Evolutionary conservation across 2,888 invertebrate species (phyloP).

Genomic region (Caenorhabditis japonica): DNA sequence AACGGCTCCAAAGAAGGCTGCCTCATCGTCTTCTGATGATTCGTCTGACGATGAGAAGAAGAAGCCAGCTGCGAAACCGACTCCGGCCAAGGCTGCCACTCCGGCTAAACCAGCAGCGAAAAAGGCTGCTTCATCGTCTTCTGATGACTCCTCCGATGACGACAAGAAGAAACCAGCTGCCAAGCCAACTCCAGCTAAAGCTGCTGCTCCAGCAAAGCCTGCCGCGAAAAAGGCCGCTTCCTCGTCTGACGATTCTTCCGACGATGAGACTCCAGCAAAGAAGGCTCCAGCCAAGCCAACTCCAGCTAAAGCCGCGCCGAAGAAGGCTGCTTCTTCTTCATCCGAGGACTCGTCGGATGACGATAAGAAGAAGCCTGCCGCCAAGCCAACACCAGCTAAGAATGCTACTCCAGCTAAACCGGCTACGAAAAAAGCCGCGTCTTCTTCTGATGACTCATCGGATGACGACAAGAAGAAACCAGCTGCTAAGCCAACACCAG

Average conservation of each 20-base stretch:
- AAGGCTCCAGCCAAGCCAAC: conserved; percentile 14
- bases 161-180: conserved; percentile 34
- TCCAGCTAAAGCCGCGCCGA: conserved; percentile 33
- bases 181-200: conserved; percentile 32
- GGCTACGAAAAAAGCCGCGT: background rate
- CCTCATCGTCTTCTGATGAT: conserved; percentile 9
- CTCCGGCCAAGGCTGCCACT: too few relatives aligned
- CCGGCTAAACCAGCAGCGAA: conserved; percentile 32
- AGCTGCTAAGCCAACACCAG: conserved; percentile 33
- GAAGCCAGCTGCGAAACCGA: conserved; percentile 17
- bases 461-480: conserved; percentile 47
- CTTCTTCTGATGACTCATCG: conserved; percentile 7
- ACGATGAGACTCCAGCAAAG: conserved; percentile 53
- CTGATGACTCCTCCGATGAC: conserved; percentile 48
- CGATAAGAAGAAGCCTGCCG: conserved; percentile 28
- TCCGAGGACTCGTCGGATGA: conserved; percentile 49
- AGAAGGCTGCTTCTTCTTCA: conserved; percentile 54
- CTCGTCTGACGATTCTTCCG: conserved; percentile 35
- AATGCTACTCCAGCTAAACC: conserved; percentile 5
- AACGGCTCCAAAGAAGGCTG: conserved; percentile 34
- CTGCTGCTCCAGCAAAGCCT: conserved; percentile 32
- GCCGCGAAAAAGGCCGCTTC: conserved; percentile 44
- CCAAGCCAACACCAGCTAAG: conserved; percentile 13
- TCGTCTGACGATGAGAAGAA: conserved; percentile 52
- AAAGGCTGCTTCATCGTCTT: conserved; percentile 29